Conservation (phyloP, 2,888 invertebrate genomes). For the Lottia scabra region DNA sequence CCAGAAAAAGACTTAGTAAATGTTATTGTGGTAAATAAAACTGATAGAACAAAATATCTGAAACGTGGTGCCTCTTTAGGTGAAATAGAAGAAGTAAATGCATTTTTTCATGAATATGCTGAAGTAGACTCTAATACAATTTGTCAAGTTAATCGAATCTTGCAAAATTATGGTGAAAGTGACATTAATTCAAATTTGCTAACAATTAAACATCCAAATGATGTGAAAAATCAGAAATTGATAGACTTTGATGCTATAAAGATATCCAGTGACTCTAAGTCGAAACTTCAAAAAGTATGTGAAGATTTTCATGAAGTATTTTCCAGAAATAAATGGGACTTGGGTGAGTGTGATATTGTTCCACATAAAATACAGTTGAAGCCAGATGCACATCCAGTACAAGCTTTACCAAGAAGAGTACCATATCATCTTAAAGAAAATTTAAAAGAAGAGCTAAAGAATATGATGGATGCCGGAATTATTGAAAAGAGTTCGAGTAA, state of each 20-base stretch:
- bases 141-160: neutral
- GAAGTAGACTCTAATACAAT: neutral
- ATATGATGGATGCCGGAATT: neutral
- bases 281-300: neutral
- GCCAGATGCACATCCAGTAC: neutral
- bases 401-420: neutral
- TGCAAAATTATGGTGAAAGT: no score
- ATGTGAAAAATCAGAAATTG: neutral
- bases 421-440: neutral
- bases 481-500: neutral
- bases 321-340: neutral
- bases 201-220: neutral
- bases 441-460: neutral
- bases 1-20: neutral
- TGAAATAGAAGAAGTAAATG: neutral
- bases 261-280: neutral
- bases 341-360: neutral
- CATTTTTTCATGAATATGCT: neutral
- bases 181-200: no score
- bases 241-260: neutral
- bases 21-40: neutral
- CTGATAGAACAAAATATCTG: neutral
- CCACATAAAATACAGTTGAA: neutral
- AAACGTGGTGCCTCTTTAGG: neutral
- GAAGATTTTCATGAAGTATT: neutral